Conservation (phyloP, 64 coral and sea anemone species). For the Montipora efflorescens region DNA sequence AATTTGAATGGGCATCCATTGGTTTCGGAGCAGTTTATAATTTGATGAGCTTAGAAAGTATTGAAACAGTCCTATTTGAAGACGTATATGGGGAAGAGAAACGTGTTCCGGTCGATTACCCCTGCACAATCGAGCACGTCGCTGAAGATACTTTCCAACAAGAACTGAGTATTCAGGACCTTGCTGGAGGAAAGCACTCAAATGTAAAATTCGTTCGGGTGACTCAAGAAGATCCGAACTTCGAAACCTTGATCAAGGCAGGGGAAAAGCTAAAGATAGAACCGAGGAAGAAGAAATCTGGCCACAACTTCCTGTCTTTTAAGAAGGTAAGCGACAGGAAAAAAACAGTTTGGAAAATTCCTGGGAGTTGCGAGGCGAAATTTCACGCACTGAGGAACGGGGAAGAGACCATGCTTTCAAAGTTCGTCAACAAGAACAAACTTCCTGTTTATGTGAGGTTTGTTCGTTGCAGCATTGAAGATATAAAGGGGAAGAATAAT, state of each 20-base stretch:
- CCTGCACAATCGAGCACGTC: constrained; percentile 13
- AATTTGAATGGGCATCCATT: not conserved
- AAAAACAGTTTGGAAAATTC: constrained; percentile 18
- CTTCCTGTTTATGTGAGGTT: constrained; percentile 33
- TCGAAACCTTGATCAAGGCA: constrained; percentile 20
- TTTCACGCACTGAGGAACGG: constrained; percentile 32
- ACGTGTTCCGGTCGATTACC: constrained; percentile 28
- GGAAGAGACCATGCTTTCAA: constrained; percentile 16
- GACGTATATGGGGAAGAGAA: not conserved
- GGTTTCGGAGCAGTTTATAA: not conserved
- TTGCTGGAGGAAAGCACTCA: not conserved
- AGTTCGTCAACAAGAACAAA: constrained; percentile 44
- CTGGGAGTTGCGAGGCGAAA: constrained; percentile 20
- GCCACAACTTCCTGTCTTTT: constrained; percentile 38
- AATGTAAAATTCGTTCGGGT: constrained; percentile 46
- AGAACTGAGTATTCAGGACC: constrained; percentile 8
- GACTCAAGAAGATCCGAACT: constrained; percentile 28
- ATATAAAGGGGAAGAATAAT: not conserved
- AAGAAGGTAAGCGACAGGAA: constrained; percentile 8
- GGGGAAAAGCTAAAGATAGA: constrained; percentile 52
- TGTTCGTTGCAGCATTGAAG: not conserved
- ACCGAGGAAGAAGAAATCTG: constrained; percentile 1
- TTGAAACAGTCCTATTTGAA: constrained; percentile 26
- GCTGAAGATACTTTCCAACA: constrained; percentile 33
- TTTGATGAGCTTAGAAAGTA: constrained; percentile 14